Evolutionary conservation across 2,113 vertebrate species (phyloP).

Genomic region (Paradisaea rubra): DNA sequence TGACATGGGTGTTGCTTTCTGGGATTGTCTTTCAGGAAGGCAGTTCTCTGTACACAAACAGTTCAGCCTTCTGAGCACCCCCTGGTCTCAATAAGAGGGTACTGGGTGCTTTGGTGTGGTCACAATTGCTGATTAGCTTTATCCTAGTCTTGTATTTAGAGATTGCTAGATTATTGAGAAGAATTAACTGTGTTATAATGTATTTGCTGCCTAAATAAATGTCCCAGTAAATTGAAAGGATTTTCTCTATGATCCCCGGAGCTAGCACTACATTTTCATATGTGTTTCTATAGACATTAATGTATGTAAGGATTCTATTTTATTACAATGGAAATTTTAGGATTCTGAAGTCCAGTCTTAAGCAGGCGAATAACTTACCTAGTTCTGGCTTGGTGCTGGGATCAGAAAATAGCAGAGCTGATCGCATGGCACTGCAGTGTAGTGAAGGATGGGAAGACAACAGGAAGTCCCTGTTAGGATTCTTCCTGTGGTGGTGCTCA

Average conservation of each 20-base stretch:
- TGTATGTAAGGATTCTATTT: background rate
- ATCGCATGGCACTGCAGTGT: fast-evolving
- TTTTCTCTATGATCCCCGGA: background rate
- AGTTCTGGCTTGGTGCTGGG: background rate
- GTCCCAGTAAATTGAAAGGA: background rate
- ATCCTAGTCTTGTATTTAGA: background rate
- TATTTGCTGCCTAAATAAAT: background rate
- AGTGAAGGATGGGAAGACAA: background rate
- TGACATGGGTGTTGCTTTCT: background rate
- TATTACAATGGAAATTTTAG: background rate
- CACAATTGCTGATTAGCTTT: background rate
- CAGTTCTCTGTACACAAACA: background rate
- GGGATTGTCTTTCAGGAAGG: background rate
- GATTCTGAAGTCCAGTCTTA: background rate
- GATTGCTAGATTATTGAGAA: background rate
- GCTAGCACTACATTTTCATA: background rate
- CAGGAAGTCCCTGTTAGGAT: background rate
- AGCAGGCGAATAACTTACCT: background rate
- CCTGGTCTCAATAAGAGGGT: background rate
- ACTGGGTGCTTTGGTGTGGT: background rate
- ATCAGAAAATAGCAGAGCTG: background rate
- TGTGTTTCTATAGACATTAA: background rate
- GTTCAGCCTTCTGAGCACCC: background rate
- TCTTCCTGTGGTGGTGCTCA: background rate
- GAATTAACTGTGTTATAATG: background rate